Conservation (phyloP, 2,797 vertebrate species). For the Novumbra hubbsi region DNA sequence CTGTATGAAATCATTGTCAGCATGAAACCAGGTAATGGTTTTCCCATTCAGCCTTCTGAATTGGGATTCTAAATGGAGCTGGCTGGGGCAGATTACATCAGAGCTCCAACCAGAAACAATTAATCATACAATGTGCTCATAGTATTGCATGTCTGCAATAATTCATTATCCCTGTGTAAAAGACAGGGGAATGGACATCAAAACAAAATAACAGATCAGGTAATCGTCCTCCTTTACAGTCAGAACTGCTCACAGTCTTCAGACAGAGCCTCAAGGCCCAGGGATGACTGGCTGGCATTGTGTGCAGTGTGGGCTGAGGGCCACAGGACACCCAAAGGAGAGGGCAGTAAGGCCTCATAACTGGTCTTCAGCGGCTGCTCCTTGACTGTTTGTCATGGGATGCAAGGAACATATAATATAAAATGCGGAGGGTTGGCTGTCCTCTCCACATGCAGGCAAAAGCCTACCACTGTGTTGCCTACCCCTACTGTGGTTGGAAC, state of each 20-base stretch:
- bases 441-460: constrained; percentile 35
- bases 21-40: constrained; percentile 26
- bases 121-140: constrained; percentile 6
- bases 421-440: constrained; percentile 16
- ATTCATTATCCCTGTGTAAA: constrained; percentile 12
- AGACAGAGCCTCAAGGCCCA: constrained; percentile 10
- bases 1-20: constrained; percentile 18
- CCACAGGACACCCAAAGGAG: constrained; percentile 6
- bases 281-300: constrained; percentile 15
- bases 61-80: neutral
- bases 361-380: constrained; percentile 27
- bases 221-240: neutral
- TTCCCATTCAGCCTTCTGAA: constrained; percentile 12
- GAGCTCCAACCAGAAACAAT: neutral
- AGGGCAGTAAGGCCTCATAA: constrained; percentile 22
- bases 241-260: neutral
- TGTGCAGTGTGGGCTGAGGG: constrained; percentile 19
- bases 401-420: constrained; percentile 17
- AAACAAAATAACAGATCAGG: constrained; percentile 10
- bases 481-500: neutral
- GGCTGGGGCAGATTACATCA: constrained; percentile 3
- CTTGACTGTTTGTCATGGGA: constrained; percentile 2
- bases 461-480: constrained; percentile 26
- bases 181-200: neutral
- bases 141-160: neutral